Percentiles rank a stretch among this genome's conserved stretches.
phyloP scores from a whole-genome alignment of 2,888 invertebrate genomes.

The Tetropium fuscum region DNA sequence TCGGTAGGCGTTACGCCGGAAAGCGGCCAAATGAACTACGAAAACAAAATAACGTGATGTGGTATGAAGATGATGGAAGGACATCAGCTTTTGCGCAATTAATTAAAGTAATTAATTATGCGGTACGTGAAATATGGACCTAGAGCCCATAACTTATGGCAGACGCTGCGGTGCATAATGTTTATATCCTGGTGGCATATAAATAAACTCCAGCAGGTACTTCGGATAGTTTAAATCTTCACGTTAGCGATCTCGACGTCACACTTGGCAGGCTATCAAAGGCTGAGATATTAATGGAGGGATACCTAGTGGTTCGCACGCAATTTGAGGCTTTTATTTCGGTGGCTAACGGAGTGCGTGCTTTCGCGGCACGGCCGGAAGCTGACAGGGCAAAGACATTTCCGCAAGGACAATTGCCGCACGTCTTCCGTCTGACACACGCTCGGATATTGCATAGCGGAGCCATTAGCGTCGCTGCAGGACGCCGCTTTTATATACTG shows the following conservation, averaged over 20 bases:
- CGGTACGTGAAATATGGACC: no score
- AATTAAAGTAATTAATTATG: no score
- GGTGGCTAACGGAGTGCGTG: conserved; percentile 22
- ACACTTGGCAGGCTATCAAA: conserved; percentile 16
- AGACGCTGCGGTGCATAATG: no score
- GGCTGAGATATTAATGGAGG: conserved; percentile 1
- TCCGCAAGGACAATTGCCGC: conserved; percentile 50
- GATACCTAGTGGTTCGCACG: conserved; percentile 14
- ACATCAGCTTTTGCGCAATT: no score
- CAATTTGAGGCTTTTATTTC: conserved; percentile 16
- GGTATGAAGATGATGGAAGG: no score
- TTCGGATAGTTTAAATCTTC: conserved; percentile 1
- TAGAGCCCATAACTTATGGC: no score
- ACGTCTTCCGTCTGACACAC: conserved; percentile 23
- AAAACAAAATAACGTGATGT: no score
- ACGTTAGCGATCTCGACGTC: conserved; percentile 5
- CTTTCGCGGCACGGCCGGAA: conserved; percentile 42
- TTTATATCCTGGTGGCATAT: no score
- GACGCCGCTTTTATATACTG: conserved; percentile 4
- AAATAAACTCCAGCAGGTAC: neutral
- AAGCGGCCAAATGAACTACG: no score
- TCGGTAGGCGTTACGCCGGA: no score
- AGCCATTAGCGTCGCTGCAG: conserved; percentile 1
- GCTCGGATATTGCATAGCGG: neutral
- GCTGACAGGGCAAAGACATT: conserved; percentile 49